Evolutionary conservation across 37 sponge, comb jelly and placozoan species (phyloP), one percentile per base, ranked within the genome.

Genomic region (Hormiphora californensis): DNA sequence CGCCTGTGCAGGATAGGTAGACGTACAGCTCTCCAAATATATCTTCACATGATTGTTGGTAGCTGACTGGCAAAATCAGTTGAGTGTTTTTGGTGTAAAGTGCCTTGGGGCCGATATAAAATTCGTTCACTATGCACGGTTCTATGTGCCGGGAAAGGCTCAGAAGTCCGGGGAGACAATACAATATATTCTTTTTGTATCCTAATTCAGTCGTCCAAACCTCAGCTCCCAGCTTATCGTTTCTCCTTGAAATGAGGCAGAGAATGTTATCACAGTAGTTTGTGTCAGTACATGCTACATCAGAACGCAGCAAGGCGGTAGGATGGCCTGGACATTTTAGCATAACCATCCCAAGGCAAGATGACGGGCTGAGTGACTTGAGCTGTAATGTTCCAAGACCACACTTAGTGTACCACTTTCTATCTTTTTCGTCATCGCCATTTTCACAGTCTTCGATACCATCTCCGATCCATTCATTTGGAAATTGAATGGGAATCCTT

Each of bases 21-120:
- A 73, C 81, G 23, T 40, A 73, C 41, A 40, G 5, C 46, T 73
- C 81, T 32, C 81, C 81, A 41, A 73, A 73, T 3, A 41, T 2
- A 1, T 73, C 23, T 30, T 40, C 44, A 40, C 81, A 73, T 36
- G 27, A 36, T 27, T 22, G n/a, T 41, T 21, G 38, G 39, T 37
- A 11, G 46, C 7, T 1, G 15, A 43, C 8, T 30, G 21, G 41
- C 2, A 32, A 73, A 0, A 8, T 46, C 81, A 41, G 43, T 17
- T 41, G 38, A n/a, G 3, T 73, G 40, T n/a, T n/a, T n/a, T n/a
- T n/a, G n/a, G n/a, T n/a, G n/a, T n/a, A n/a, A n/a, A n/a, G n/a
- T n/a, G n/a, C n/a, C n/a, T n/a, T n/a, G n/a, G 19, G 3, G 11
- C 37, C 12, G 23, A 41, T 73, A 46, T 19, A 15, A 4, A 21